These are phyloP conservation scores for Aythya baeri DNA, from an alignment of 2,113 vertebrate genomes.

Conservation along the genomic window DNA sequence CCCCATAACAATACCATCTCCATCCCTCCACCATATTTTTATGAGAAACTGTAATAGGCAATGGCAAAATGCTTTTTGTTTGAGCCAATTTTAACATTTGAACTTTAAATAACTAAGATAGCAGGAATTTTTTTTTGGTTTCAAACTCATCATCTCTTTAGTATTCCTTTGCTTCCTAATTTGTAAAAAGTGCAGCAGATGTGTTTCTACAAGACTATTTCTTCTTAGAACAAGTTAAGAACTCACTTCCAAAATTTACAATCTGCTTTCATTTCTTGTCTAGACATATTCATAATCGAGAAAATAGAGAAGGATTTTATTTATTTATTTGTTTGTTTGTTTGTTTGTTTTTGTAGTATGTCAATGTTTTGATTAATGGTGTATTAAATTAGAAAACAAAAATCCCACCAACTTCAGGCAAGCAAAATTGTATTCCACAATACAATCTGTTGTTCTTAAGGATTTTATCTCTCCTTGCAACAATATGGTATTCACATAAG, in stretches of 20 bases:
- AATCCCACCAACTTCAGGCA: not conserved
- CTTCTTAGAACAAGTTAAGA: conserved; percentile 51
- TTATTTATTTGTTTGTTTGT: not conserved
- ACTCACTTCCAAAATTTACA: conserved; percentile 54
- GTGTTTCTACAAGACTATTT: conserved; percentile 50
- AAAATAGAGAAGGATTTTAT: not conserved
- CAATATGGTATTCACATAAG: not conserved
- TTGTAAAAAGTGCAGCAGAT: conserved; percentile 56
- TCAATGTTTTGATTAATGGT: not conserved
- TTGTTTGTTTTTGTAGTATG: not conserved
- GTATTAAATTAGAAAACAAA: not conserved
- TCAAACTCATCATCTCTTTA: conserved; percentile 11
- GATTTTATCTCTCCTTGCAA: not conserved
- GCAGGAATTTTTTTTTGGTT: conserved; percentile 13
- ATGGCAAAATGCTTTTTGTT: not conserved
- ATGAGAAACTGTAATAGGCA: not conserved
- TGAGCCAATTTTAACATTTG: conserved; percentile 30
- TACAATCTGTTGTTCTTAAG: not conserved
- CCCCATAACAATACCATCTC: not conserved
- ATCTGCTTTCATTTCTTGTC: conserved; percentile 51
- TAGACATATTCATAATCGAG: conserved; percentile 51
- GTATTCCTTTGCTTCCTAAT: conserved; percentile 26
- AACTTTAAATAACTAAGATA: conserved; percentile 13
- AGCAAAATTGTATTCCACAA: not conserved
- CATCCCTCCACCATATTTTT: not conserved